Evolutionary conservation across 1,140 invertebrate species (phyloP).

Genomic region (Cepaea nemoralis): DNA sequence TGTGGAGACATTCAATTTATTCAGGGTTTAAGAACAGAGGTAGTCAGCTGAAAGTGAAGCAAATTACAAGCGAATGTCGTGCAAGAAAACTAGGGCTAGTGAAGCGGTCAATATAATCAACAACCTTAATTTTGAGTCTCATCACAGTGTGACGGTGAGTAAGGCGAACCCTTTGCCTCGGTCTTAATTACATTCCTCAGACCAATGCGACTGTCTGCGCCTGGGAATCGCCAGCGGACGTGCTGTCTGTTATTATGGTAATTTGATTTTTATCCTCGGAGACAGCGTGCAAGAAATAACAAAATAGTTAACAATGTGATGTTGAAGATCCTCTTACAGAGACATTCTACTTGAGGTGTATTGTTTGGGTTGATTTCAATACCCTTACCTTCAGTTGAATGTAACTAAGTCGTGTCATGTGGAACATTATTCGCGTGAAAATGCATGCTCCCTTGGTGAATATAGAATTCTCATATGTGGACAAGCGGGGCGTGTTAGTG

Average conservation of each 20-base stretch:
- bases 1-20: neutral
- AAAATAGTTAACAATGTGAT: neutral
- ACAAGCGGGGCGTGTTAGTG: too few species aligned
- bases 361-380: neutral
- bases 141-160: neutral
- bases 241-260: neutral
- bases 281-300: neutral
- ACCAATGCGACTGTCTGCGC: neutral
- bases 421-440: neutral
- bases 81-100: neutral
- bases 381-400: neutral
- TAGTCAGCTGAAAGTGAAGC: neutral
- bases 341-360: neutral
- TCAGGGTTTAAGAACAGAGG: neutral
- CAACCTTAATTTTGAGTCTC: neutral
- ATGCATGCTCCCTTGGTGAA: too few species aligned
- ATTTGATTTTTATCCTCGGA: conserved; percentile 13
- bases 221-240: conserved; percentile 17
- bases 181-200: neutral
- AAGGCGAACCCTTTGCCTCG: neutral
- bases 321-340: neutral
- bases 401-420: neutral
- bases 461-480: too few species aligned
- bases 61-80: too few species aligned
- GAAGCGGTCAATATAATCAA: conserved; percentile 3